These are phyloP conservation scores for Ardeotis arabs DNA, from an alignment of 2,113 vertebrate species.

Conservation along the genomic window DNA sequence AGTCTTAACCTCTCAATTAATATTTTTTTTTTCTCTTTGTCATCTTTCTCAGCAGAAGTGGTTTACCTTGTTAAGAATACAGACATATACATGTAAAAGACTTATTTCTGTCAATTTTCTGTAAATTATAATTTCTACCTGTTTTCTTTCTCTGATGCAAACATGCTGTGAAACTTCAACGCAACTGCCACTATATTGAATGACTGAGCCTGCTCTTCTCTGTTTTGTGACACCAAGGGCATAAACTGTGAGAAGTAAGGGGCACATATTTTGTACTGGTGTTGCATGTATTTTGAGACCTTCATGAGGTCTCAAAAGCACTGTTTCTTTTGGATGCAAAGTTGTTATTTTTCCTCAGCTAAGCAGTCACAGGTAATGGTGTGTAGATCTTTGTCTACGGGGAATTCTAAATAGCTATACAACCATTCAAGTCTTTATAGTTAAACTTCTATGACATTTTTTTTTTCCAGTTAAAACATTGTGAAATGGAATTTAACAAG, in stretches of 20 bases:
- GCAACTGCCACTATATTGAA: not conserved
- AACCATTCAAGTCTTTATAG: not conserved
- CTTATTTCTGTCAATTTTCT: not conserved
- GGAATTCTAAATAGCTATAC: not conserved
- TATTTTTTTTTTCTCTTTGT: not conserved
- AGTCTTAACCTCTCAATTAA: not conserved
- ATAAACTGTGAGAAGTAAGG: not conserved
- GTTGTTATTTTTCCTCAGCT: constrained; percentile 4
- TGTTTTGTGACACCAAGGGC: not conserved
- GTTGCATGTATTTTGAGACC: not conserved
- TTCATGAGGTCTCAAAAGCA: constrained; percentile 1
- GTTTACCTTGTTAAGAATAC: not conserved
- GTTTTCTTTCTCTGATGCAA: not conserved
- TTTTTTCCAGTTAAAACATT: not conserved
- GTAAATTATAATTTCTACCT: not conserved
- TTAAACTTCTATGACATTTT: not conserved
- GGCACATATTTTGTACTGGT: not conserved
- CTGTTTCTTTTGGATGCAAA: not conserved
- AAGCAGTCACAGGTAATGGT: constrained; percentile 4
- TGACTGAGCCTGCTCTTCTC: not conserved
- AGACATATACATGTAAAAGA: not conserved
- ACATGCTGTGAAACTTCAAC: not conserved
- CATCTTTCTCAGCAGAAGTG: not conserved
- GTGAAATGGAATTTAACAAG: not conserved
- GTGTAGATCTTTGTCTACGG: not conserved